A percentile compares a stretch with the other conserved stretches of the same genome.
These are phyloP conservation scores for Rhagoletis pomonella DNA, from an alignment of 1,140 invertebrate genomes.

Conservation along the genomic window DNA sequence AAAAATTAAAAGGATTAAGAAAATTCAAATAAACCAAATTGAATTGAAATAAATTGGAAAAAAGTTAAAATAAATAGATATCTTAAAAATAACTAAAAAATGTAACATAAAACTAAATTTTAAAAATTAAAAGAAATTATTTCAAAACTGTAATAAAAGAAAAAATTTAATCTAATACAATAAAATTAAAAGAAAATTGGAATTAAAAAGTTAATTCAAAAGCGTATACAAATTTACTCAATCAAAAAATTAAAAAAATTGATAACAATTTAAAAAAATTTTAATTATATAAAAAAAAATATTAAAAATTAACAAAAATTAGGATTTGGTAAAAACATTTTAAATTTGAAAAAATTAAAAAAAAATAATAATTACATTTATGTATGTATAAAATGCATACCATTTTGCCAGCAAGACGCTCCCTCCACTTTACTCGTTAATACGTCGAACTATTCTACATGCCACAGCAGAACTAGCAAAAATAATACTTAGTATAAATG, in stretches of 20 bases:
- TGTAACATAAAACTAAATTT: background rate
- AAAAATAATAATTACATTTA: background rate
- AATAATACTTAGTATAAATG: background rate
- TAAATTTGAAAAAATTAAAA: background rate
- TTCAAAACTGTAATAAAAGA: background rate
- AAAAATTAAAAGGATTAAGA: background rate
- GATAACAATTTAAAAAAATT: background rate
- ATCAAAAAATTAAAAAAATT: background rate
- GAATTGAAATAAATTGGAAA: background rate
- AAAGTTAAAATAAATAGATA: background rate
- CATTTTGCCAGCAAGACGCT: no score
- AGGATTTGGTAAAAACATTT: background rate
- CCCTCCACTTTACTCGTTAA: background rate
- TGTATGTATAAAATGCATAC: no score
- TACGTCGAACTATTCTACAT: background rate
- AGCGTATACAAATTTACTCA: background rate
- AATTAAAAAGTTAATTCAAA: background rate
- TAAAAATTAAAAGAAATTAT: background rate
- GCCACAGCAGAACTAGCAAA: background rate
- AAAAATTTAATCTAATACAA: background rate
- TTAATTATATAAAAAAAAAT: background rate
- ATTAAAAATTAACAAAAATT: background rate
- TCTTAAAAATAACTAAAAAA: background rate
- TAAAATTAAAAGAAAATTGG: background rate
- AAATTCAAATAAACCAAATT: background rate